phyloP scores from a whole-genome alignment of 2,888 invertebrate genomes.

The Dichetophora obliterata region DNA sequence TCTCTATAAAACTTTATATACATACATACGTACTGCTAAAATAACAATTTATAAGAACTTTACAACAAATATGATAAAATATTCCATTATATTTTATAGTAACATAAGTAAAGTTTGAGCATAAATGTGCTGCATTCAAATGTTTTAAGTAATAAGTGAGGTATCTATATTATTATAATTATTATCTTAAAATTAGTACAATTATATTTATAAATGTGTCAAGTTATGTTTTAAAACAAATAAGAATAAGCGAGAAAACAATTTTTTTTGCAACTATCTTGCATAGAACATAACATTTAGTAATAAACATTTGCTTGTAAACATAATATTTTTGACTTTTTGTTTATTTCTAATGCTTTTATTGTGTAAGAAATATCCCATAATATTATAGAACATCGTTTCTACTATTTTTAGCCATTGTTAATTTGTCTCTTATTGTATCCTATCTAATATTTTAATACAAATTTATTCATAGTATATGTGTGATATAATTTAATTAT shows the following conservation, averaged over 20 bases:
- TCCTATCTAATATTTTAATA: neutral
- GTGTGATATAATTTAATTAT: conserved; percentile 33
- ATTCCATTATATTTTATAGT: neutral
- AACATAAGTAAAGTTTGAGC: neutral
- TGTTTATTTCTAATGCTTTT: too few relatives aligned
- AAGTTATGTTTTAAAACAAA: neutral
- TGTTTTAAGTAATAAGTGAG: neutral
- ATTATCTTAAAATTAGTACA: conserved; percentile 31
- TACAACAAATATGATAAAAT: neutral
- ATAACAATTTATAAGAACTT: neutral
- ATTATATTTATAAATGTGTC: conserved; percentile 32
- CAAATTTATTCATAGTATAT: conserved; percentile 11
- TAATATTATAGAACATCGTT: too few relatives aligned
- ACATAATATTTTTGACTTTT: neutral
- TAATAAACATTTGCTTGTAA: neutral
- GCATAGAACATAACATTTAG: neutral
- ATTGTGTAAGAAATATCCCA: too few relatives aligned
- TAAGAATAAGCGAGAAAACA: too few relatives aligned
- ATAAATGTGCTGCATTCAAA: neutral
- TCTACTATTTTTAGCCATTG: neutral
- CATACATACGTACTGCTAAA: too few relatives aligned
- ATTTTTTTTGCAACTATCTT: too few relatives aligned
- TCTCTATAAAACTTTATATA: too few relatives aligned
- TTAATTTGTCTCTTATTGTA: neutral
- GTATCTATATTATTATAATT: neutral